phyloP scores from a whole-genome alignment of 2,113 vertebrate species.

The Barnardius zonarius region DNA sequence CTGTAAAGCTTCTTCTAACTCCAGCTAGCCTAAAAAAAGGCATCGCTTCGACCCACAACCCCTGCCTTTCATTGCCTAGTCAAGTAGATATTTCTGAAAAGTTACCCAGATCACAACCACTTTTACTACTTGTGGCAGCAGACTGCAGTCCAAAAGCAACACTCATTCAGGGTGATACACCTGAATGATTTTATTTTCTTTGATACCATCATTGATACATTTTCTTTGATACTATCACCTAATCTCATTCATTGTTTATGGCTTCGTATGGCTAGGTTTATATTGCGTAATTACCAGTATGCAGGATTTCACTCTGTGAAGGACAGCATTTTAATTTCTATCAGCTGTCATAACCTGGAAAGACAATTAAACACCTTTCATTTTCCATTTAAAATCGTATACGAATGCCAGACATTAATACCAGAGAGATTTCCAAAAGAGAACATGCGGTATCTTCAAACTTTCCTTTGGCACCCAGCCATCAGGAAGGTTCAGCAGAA shows the following conservation, averaged over 20 bases:
- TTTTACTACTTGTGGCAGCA: not conserved
- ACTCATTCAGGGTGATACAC: not conserved
- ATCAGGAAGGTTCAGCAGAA: conserved; percentile 44
- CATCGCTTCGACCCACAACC: not conserved
- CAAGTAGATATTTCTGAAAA: not conserved
- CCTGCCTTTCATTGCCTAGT: not conserved
- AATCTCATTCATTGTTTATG: not conserved
- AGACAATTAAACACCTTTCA: conserved; percentile 33
- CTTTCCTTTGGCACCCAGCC: conserved; percentile 61
- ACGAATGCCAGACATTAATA: not conserved
- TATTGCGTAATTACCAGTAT: not conserved
- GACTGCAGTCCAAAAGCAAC: not conserved
- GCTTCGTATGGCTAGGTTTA: not conserved
- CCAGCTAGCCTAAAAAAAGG: not conserved
- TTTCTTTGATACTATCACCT: not conserved
- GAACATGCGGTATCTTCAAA: conserved; percentile 41
- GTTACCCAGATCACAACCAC: not conserved
- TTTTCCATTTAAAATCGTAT: conserved; percentile 29
- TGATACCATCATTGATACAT: not conserved
- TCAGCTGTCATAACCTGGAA: conserved; percentile 21
- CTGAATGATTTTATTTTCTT: not conserved
- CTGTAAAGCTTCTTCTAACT: not conserved
- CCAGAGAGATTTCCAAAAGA: conserved; percentile 44
- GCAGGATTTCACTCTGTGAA: not conserved
- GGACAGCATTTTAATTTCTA: not conserved